A percentile compares a stretch with the other conserved stretches of the same genome.
phyloP scores from a whole-genome alignment of 2,113 vertebrate genomes.

The Varanus salvator region DNA sequence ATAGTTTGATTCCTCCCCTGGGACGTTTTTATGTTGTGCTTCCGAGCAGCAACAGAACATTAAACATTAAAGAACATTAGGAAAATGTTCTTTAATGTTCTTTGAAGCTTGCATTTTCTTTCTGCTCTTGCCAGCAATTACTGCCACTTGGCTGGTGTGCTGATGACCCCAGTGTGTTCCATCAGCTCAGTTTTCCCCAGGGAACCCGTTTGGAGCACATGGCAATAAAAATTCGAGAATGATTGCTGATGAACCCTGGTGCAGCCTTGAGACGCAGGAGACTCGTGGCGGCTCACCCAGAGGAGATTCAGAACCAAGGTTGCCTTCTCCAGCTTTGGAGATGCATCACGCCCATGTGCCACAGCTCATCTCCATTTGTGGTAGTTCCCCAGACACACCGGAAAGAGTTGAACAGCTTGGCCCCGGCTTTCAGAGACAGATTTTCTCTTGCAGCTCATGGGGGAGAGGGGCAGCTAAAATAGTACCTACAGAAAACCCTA shows the following conservation, averaged over 20 bases:
- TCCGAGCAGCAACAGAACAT: neutral
- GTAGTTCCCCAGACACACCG: too few relatives aligned
- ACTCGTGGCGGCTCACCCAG: neutral
- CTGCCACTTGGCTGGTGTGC: neutral
- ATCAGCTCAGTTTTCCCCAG: neutral
- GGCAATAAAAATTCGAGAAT: neutral
- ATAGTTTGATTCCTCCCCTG: neutral
- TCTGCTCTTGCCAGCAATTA: neutral
- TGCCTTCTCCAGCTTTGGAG: neutral
- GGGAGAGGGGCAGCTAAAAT: too few relatives aligned
- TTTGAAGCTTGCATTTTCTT: accelerated
- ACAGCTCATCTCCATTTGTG: neutral
- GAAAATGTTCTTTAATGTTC: neutral
- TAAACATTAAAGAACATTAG: neutral
- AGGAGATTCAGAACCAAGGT: neutral
- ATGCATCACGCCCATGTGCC: neutral
- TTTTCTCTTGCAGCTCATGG: too few relatives aligned
- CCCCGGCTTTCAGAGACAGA: too few relatives aligned
- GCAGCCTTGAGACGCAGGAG: neutral
- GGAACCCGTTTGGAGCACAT: neutral
- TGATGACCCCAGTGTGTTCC: neutral
- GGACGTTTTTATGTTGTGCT: neutral
- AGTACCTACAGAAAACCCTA: too few relatives aligned
- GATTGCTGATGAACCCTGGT: accelerated
- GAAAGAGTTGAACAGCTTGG: too few relatives aligned